phyloP scores from a whole-genome alignment of 2,113 vertebrate genomes.

The Dasyornis broadbenti region DNA sequence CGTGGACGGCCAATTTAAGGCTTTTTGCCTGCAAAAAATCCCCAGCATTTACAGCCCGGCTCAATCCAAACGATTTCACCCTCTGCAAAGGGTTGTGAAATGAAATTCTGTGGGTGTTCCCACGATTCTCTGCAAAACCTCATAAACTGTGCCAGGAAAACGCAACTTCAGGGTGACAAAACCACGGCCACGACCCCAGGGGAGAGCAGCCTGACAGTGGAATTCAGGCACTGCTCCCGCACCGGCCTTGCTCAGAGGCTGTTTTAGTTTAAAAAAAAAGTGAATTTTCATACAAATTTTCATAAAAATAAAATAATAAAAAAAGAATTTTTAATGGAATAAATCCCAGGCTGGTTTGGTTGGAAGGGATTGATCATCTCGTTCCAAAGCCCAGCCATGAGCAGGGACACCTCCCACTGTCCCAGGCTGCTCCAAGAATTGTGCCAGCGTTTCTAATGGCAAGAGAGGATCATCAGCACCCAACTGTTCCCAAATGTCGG shows the following conservation, averaged over 20 bases:
- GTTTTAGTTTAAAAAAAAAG: background rate
- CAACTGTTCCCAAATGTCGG: background rate
- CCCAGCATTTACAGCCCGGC: background rate
- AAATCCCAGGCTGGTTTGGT: background rate
- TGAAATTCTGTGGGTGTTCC: rapidly evolving
- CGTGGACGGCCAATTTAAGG: background rate
- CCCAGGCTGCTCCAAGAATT: background rate
- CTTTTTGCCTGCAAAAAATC: background rate
- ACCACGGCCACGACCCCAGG: background rate
- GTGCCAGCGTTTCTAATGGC: background rate
- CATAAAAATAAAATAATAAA: no score
- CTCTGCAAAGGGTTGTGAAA: background rate
- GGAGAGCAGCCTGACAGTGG: background rate
- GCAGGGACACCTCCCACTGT: background rate
- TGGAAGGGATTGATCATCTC: background rate
- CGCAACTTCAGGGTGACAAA: rapidly evolving
- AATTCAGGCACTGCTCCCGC: no score
- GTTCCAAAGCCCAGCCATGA: background rate
- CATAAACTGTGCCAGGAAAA: background rate
- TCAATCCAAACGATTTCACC: background rate
- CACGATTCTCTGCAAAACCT: background rate
- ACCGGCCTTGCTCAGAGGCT: background rate
- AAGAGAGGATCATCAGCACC: background rate
- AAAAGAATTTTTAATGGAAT: no score
- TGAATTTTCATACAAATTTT: background rate